These are phyloP conservation scores for Dipodomys ordii DNA, from an alignment of 2,113 vertebrate genomes.

Conservation along the genomic window DNA sequence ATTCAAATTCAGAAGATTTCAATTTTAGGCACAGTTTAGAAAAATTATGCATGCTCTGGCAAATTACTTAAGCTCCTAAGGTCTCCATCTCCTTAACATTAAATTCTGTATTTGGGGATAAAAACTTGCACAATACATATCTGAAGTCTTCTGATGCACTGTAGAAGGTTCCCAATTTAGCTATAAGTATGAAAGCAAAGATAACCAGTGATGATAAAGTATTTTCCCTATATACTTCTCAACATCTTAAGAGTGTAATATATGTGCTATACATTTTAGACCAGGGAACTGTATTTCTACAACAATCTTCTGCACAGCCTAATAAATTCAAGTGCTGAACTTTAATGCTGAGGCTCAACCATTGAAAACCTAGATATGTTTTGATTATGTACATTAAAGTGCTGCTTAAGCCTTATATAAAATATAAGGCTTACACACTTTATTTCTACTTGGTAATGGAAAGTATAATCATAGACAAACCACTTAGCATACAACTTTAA, in stretches of 20 bases:
- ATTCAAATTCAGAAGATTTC: slow-evolving; percentile 23
- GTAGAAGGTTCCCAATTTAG: neutral
- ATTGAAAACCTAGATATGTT: slow-evolving; percentile 22
- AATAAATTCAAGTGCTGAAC: slow-evolving; percentile 23
- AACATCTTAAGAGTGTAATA: slow-evolving; percentile 11
- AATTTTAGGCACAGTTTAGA: neutral
- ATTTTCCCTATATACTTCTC: neutral
- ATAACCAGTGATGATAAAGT: slow-evolving; percentile 41
- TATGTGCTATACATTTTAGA: neutral
- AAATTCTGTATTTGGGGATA: slow-evolving; percentile 19
- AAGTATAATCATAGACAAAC: slow-evolving; percentile 56
- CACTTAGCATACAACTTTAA: slow-evolving; percentile 39
- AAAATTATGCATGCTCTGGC: neutral
- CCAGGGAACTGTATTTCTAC: slow-evolving; percentile 14
- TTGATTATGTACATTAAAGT: neutral
- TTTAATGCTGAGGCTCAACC: slow-evolving; percentile 43
- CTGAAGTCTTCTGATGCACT: slow-evolving; percentile 19
- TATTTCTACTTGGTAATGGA: slow-evolving; percentile 54
- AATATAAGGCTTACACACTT: slow-evolving; percentile 43
- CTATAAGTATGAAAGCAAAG: slow-evolving; percentile 46
- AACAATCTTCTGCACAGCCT: neutral
- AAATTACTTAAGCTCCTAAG: neutral
- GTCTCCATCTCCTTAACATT: neutral
- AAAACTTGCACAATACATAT: slow-evolving; percentile 40
- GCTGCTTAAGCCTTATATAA: slow-evolving; percentile 20